Evolutionary conservation across 2,797 vertebrate genomes (phyloP), one percentile per base, ranked within the genome.

Genomic region (Melanotaenia parkinsoni): DNA sequence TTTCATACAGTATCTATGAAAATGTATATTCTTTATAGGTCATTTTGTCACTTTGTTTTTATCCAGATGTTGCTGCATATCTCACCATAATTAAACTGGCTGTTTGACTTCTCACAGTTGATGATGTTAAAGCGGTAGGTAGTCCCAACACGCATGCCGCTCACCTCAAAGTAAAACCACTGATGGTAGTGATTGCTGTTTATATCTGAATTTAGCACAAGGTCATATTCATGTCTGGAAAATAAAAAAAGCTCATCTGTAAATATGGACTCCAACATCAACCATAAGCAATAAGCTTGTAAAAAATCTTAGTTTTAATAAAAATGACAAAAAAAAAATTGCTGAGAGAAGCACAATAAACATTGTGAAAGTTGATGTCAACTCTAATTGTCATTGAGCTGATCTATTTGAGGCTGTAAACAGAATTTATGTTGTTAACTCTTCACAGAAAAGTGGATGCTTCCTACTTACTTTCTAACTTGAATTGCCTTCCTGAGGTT

Each of bases 141-240:
- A 43, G 93, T 70, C 32, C 95, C 95, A n/a, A 95, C 95, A 18
- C 94, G 95, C 97, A 99, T 99, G 84, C 96, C 95, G 86, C 98
- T 98, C 86, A 98, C 97, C 94, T 99, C 98, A 78, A 98, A 99
- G 92, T 99, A 99, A 94, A 99, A 99, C 98, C 98, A 99, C 76
- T 99, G 98, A 87, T 99, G 98, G 91, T 99, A 97, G 89, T 98
- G 98, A 93, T 99, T 99, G 90, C 97, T 99, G 88, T 99, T 99
- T 94, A 99, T 97, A 91, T 99, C 98, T 0, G 98, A 97, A 89
- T 99, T 99, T 91, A 99, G 90, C 90, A 99, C 95, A 71, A 99
- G 95, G 91, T 99, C 98, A 84, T 99, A 99, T 80, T 99, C 98
- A 26, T 95, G 94, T 92, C 98, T 99, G 79, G 3, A 80, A 45